Conservation (phyloP, 1,140 invertebrate genomes). For the Hydropsyche tenuis region DNA sequence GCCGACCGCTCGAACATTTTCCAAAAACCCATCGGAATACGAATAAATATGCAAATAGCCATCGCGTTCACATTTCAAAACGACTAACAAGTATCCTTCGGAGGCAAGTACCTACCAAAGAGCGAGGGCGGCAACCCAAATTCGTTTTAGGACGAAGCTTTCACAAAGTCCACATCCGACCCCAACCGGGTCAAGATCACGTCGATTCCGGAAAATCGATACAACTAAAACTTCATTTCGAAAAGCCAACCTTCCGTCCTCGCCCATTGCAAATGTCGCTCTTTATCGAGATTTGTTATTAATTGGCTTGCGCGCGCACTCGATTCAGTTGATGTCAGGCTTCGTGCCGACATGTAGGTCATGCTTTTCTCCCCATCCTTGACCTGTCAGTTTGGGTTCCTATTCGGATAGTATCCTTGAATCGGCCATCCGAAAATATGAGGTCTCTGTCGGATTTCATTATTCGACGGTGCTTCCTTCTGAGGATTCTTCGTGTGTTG, state of each 20-base stretch:
- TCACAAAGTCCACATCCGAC: conserved; percentile 2
- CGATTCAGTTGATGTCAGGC: background rate
- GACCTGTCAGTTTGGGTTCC: conserved; percentile 22
- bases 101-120: too few species aligned
- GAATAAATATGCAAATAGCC: too few species aligned
- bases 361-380: conserved; percentile 16
- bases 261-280: background rate
- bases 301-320: background rate
- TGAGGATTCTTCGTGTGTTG: too few species aligned
- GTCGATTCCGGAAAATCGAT: background rate
- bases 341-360: conserved; percentile 17
- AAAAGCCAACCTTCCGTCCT: background rate
- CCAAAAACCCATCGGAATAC: too few species aligned
- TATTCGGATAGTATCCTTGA: background rate
- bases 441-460: too few species aligned
- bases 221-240: background rate
- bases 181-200: conserved; percentile 37
- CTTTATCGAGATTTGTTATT: too few species aligned
- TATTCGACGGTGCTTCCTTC: background rate
- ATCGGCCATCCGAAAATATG: background rate
- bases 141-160: background rate
- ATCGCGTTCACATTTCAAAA: too few species aligned
- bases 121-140: conserved; percentile 4
- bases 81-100: too few species aligned
- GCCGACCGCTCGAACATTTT: too few species aligned